Evolutionary conservation across 2,113 vertebrate species (phyloP).

Genomic region (Hymenochirus boettgeri): DNA sequence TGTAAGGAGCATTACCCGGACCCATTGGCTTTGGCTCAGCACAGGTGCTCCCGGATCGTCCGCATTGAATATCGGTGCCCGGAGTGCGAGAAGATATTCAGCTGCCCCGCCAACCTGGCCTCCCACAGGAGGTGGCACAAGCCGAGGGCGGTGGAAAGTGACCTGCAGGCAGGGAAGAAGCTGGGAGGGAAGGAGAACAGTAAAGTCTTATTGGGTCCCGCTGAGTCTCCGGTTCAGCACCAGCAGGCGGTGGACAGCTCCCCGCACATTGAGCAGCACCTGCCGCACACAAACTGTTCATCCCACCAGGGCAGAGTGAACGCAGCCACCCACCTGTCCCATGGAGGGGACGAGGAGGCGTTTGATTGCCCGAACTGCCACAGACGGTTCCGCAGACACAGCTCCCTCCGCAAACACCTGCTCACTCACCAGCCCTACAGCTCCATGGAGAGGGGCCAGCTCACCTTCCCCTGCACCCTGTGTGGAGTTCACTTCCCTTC

Average conservation of each 20-base stretch:
- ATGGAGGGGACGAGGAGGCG: constrained; percentile 59
- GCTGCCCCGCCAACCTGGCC: constrained; percentile 91
- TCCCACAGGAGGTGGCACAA: constrained; percentile 97
- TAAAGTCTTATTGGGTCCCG: constrained; percentile 47
- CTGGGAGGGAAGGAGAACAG: constrained; percentile 76
- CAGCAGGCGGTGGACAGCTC: constrained; percentile 67
- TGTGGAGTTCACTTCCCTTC: constrained; percentile 87
- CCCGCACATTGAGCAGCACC: constrained; percentile 42
- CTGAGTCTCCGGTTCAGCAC: constrained; percentile 62
- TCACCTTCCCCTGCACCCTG: constrained; percentile 69
- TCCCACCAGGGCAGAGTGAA: constrained; percentile 21
- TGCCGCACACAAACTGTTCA: constrained; percentile 34
- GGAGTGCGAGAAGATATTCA: constrained; percentile 95
- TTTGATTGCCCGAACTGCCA: constrained; percentile 83
- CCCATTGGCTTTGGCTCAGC: constrained; percentile 88
- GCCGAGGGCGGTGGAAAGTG: constrained; percentile 49
- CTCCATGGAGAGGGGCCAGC: constrained; percentile 55
- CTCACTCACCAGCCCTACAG: constrained; percentile 72
- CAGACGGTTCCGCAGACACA: constrained; percentile 86
- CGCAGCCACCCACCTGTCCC: constrained; percentile 26
- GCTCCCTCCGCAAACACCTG: constrained; percentile 89
- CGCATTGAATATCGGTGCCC: constrained; percentile 95
- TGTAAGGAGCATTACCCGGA: constrained; percentile 91
- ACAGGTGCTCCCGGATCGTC: constrained; percentile 92
- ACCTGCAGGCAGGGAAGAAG: constrained; percentile 35